Conservation (phyloP, 2,113 vertebrate genomes). For the Chiloscyllium plagiosum region DNA sequence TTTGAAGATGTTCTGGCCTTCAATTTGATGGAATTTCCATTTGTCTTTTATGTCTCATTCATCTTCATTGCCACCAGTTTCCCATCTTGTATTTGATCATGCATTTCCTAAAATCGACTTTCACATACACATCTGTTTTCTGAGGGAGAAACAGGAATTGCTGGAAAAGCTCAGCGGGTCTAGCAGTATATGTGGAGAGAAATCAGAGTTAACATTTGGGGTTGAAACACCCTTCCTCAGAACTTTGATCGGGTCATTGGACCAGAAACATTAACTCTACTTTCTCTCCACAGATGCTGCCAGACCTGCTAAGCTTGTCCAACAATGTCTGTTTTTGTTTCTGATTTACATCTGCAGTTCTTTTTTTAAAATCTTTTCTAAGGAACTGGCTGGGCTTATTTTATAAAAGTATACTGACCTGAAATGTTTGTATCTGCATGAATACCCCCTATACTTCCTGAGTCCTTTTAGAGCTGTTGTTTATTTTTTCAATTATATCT, state of each 20-base stretch:
- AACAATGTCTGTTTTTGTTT: too few species aligned
- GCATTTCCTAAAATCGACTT: not conserved
- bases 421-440: not conserved
- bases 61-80: not conserved
- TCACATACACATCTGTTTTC: not conserved
- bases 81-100: not conserved
- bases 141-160: too few species aligned
- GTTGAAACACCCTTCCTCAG: too few species aligned
- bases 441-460: not conserved
- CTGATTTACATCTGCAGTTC: too few species aligned
- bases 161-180: too few species aligned
- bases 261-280: too few species aligned
- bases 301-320: too few species aligned
- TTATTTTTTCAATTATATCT: not conserved
- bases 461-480: not conserved
- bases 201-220: too few species aligned
- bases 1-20: not conserved
- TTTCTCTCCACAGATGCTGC: too few species aligned
- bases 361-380: not conserved
- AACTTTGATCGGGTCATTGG: too few species aligned
- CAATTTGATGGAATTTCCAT: not conserved
- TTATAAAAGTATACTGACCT: not conserved
- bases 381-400: not conserved
- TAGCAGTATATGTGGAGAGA: too few species aligned
- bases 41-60: not conserved